A percentile compares a stretch with the other conserved stretches of the same genome.
Conservation (phyloP, 2,113 vertebrate genomes). For the Panthera leo region DNA sequence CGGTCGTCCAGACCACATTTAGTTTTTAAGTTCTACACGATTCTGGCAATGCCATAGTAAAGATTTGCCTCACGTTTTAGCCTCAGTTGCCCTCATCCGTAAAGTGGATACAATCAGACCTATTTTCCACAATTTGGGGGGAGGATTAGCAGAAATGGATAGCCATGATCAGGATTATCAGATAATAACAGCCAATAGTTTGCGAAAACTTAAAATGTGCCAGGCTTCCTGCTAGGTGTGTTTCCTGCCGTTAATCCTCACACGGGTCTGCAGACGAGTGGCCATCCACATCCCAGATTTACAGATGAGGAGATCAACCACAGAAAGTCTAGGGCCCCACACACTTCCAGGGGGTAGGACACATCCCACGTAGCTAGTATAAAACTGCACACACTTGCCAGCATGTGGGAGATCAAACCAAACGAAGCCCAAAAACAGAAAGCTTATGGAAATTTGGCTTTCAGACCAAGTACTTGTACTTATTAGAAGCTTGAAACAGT, state of each 20-base stretch:
- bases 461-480: background rate
- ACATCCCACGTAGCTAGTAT: background rate
- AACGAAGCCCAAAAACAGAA: background rate
- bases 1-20: background rate
- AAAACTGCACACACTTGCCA: background rate
- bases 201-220: background rate
- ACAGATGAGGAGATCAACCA: rapidly evolving
- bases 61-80: background rate
- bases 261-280: rapidly evolving
- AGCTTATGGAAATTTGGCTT: background rate
- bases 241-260: background rate
- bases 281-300: rapidly evolving
- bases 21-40: background rate
- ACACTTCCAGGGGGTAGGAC: rapidly evolving
- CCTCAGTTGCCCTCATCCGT: background rate
- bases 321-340: rapidly evolving
- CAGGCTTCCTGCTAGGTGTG: too few relatives aligned
- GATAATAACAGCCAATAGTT: too few relatives aligned
- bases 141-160: background rate
- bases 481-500: background rate
- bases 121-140: rapidly evolving
- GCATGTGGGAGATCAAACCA: background rate
- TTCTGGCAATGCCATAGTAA: background rate
- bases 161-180: background rate
- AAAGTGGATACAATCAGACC: background rate